Conservation (phyloP, 2,888 invertebrate genomes). For the Buathra laborator region DNA sequence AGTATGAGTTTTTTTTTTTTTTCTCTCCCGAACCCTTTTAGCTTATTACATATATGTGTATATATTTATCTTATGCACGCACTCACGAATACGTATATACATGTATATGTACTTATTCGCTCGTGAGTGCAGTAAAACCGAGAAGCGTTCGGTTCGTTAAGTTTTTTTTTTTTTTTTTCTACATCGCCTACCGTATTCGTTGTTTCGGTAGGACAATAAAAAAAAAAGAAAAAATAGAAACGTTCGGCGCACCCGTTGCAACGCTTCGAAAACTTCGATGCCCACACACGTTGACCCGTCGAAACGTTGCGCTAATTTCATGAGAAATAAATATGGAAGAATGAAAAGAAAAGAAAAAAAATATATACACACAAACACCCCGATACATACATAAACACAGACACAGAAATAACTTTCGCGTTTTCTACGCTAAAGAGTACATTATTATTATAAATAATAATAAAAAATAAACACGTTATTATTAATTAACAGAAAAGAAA, state of each 20-base stretch:
- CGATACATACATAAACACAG: neutral
- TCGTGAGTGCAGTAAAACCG: slow-evolving; percentile 68
- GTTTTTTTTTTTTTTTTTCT: slow-evolving; percentile 29
- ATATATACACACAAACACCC: neutral
- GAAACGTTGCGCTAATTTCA: slow-evolving; percentile 27
- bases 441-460: slow-evolving; percentile 77
- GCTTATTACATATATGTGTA: slow-evolving; percentile 78
- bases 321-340: slow-evolving; percentile 7
- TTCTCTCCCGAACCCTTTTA: slow-evolving; percentile 61
- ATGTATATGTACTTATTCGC: slow-evolving; percentile 74
- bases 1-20: slow-evolving; percentile 73
- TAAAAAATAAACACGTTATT: slow-evolving; percentile 69
- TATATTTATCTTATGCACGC: slow-evolving; percentile 77
- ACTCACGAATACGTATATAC: slow-evolving; percentile 74
- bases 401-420: slow-evolving; percentile 55
- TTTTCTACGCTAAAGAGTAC: slow-evolving; percentile 68
- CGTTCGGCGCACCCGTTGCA: slow-evolving; percentile 35
- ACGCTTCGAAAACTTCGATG: slow-evolving; percentile 10
- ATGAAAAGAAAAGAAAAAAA: slow-evolving; percentile 22
- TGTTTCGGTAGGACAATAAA: slow-evolving; percentile 19
- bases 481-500: slow-evolving; percentile 78
- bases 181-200: slow-evolving; percentile 23
- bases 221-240: neutral
- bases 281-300: neutral
- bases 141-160: slow-evolving; percentile 35